Evolutionary conservation across 2,888 invertebrate species (phyloP).

Genomic region (Zonitis immaculata): DNA sequence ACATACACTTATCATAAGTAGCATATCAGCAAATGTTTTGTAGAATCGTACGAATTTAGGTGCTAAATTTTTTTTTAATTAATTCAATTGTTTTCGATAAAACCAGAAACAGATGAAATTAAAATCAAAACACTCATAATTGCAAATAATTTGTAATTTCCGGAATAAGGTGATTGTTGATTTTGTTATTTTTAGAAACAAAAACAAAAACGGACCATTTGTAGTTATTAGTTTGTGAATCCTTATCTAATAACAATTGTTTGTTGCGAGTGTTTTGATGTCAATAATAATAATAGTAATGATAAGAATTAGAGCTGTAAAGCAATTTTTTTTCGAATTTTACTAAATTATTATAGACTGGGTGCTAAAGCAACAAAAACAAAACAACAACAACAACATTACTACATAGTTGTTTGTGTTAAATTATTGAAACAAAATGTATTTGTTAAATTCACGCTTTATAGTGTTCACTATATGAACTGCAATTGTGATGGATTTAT

Average conservation of each 20-base stretch:
- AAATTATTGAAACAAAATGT: slow-evolving; percentile 24
- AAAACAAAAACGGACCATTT: neutral
- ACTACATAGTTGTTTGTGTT: slow-evolving; percentile 40
- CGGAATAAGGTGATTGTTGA: slow-evolving; percentile 16
- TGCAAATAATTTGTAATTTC: slow-evolving; percentile 14
- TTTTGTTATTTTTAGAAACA: neutral
- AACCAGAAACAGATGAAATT: neutral
- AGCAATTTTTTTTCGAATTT: slow-evolving; percentile 22
- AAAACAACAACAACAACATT: slow-evolving; percentile 10
- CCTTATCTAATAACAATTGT: no score
- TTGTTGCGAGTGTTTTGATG: neutral
- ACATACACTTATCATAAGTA: no score
- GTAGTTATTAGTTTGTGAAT: neutral
- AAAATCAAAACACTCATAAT: slow-evolving; percentile 6
- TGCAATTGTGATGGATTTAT: slow-evolving; percentile 49
- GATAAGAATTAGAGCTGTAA: neutral
- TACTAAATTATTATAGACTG: slow-evolving; percentile 36
- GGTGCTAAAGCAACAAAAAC: slow-evolving; percentile 44
- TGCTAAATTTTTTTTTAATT: neutral
- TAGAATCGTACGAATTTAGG: slow-evolving; percentile 10
- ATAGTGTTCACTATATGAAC: slow-evolving; percentile 51
- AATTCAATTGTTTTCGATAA: neutral
- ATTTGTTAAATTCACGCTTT: slow-evolving; percentile 45
- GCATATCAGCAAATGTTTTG: slow-evolving; percentile 44
- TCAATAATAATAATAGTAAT: neutral